Evolutionary conservation across 2,888 invertebrate genomes (phyloP), one percentile per base, ranked within the genome.

Genomic region (Portevinia maculata): DNA sequence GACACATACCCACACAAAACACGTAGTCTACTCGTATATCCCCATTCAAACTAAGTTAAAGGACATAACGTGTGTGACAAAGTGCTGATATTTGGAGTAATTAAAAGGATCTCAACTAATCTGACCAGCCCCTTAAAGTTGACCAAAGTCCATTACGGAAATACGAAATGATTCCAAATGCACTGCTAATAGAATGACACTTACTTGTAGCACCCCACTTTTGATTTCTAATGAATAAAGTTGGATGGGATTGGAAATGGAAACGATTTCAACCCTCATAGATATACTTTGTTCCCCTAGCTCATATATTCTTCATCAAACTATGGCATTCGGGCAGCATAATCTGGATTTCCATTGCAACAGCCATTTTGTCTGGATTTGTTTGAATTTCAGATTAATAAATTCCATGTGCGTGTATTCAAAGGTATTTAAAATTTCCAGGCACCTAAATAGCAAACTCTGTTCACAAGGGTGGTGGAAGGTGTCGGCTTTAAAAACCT

Each of bases 91-190:
- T 85, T 86, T 83, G 75, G 71, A 87, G 89, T 90, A 90, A 89
- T 90, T 90, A 90, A 89, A 89, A 87, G 87, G 87, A 88, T 88
- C 87, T 86, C 85, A 86, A 88, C 88, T 89, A 88, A 89, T 90
- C 89, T 85, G 85, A 69, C 48, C 15, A 41, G 28, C 70, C 65
- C 71, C 50, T 55, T 67, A 84, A 74, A 70, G 87, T 87, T 89
- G 89, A 89, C 88, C 89, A 88, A 86, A 87, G 87, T 87, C 88
- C 89, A 89, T 90, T 88, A 87, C 48, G 32, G 41, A 55, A 41
- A 50, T 76, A 71, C 46, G 83, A 78, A 78, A 64, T 71, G 9
- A 71, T 65, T 76, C 60, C 71, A 13, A 73, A 62, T 83, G 71
- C 71, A 71, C 41, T 76, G 71, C 83, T 76, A 71, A 76, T 83